Percentiles rank a stretch among this genome's conserved stretches.
Conservation (phyloP, 2,797 vertebrate species). For the Heterohyrax brucei region DNA sequence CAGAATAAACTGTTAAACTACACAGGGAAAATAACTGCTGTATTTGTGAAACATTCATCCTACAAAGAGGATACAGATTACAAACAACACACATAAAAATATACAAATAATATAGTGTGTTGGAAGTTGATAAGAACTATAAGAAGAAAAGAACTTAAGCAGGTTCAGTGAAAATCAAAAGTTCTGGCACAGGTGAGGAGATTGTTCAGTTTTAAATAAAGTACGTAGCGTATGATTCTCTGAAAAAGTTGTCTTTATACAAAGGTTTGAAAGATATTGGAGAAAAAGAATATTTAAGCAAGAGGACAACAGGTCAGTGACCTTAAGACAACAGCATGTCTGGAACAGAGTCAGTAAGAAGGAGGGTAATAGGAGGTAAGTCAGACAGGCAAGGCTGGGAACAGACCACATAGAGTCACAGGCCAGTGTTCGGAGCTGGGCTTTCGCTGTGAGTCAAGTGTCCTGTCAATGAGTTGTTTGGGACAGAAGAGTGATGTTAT, state of each 20-base stretch:
- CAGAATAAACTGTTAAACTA: not conserved
- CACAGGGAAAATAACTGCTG: not conserved
- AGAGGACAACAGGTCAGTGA: not conserved
- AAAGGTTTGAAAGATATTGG: not conserved
- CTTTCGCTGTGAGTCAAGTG: not conserved
- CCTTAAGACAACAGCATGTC: not conserved
- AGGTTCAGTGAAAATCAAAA: not conserved
- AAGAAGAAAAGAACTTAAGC: not conserved
- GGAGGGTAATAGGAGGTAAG: not conserved
- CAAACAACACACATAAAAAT: not conserved
- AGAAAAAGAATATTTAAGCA: not conserved
- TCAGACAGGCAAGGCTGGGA: not conserved
- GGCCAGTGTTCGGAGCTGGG: not conserved
- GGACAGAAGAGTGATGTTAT: not conserved
- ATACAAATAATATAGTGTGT: not conserved
- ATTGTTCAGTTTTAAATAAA: not conserved
- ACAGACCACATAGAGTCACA: no score
- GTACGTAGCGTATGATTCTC: not conserved
- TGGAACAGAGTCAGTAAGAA: not conserved
- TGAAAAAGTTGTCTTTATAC: not conserved
- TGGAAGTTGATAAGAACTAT: not conserved
- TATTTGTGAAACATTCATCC: constrained; percentile 2
- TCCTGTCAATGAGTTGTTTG: not conserved
- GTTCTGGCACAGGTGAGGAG: not conserved
- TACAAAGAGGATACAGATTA: not conserved